Percentiles rank a stretch among this genome's conserved stretches.
These are phyloP conservation scores for Punctoribates punctum DNA, from an alignment of 2,888 invertebrate species.

Conservation along the genomic window DNA sequence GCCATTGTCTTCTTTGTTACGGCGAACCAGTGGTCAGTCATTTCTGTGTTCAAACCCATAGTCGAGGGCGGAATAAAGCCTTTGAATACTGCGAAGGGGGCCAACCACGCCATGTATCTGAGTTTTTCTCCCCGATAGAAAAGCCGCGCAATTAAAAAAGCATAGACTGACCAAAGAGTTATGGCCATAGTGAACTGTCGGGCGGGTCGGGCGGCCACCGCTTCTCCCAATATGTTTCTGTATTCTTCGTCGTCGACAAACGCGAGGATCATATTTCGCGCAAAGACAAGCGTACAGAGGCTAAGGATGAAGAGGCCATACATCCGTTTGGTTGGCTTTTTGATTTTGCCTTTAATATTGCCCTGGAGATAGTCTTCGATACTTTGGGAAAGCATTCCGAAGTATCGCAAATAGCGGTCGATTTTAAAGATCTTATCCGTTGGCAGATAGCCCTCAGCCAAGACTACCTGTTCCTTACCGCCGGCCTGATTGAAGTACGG, in stretches of 20 bases:
- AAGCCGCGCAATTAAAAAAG: constrained; percentile 17
- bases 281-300: constrained; percentile 26
- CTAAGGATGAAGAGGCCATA: constrained; percentile 23
- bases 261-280: constrained; percentile 32
- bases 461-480: constrained; percentile 38
- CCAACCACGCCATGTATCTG: constrained; percentile 32
- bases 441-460: constrained; percentile 41
- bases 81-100: constrained; percentile 41
- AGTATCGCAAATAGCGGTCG: constrained; percentile 40
- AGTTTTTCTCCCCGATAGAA: constrained; percentile 37
- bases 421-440: constrained; percentile 42
- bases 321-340: constrained; percentile 37
- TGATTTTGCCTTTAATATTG: constrained; percentile 37
- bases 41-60: constrained; percentile 35
- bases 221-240: constrained; percentile 34
- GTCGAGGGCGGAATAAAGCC: constrained; percentile 34
- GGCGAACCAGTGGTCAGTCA: constrained; percentile 41
- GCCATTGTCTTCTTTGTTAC: constrained; percentile 36
- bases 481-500: constrained; percentile 33
- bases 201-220: constrained; percentile 36
- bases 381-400: constrained; percentile 38
- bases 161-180: constrained; percentile 40
- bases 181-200: constrained; percentile 40
- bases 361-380: constrained; percentile 43
- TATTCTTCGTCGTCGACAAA: constrained; percentile 21